Evolutionary conservation across 1,140 invertebrate genomes (phyloP).

Genomic region (Ruditapes philippinarum): DNA sequence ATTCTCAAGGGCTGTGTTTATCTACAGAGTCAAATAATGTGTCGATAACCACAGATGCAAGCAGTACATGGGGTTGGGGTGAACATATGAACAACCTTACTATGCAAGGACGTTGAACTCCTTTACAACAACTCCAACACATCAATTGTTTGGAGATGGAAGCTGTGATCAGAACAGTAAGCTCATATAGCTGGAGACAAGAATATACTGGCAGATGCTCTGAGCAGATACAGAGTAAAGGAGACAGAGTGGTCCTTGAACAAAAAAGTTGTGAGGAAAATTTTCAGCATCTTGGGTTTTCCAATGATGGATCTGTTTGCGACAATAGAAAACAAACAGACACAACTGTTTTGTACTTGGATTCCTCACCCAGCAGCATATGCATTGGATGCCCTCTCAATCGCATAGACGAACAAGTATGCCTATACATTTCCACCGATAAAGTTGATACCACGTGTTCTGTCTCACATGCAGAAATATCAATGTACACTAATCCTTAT

Average conservation of each 20-base stretch:
- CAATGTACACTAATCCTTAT: conserved; percentile 32
- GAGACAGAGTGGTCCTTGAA: conserved; percentile 58
- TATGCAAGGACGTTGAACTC: conserved; percentile 51
- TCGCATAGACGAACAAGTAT: conserved; percentile 52
- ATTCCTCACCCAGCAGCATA: conserved; percentile 43
- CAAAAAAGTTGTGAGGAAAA: conserved; percentile 34
- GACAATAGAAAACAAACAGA: conserved; percentile 45
- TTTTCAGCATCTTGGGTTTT: conserved; percentile 35
- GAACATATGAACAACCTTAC: conserved; percentile 14
- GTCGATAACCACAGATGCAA: conserved; percentile 34
- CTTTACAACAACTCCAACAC: conserved; percentile 4
- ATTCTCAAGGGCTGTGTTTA: conserved; percentile 10
- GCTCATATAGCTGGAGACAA: conserved; percentile 47
- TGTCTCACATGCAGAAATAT: conserved; percentile 27
- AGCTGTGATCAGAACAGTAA: conserved; percentile 47
- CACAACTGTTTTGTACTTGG: conserved; percentile 66
- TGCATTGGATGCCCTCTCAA: conserved; percentile 63
- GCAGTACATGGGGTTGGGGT: conserved; percentile 18
- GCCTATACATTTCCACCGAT: conserved; percentile 54
- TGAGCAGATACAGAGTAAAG: conserved; percentile 7
- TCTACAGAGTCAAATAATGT: neutral
- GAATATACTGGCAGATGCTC: conserved; percentile 50
- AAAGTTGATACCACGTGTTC: neutral
- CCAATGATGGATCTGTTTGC: conserved; percentile 67
- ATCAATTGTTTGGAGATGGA: conserved; percentile 65